A percentile compares a stretch with the other conserved stretches of the same genome.
Conservation (phyloP, 2,113 vertebrate species). For the Picathartes gymnocephalus region DNA sequence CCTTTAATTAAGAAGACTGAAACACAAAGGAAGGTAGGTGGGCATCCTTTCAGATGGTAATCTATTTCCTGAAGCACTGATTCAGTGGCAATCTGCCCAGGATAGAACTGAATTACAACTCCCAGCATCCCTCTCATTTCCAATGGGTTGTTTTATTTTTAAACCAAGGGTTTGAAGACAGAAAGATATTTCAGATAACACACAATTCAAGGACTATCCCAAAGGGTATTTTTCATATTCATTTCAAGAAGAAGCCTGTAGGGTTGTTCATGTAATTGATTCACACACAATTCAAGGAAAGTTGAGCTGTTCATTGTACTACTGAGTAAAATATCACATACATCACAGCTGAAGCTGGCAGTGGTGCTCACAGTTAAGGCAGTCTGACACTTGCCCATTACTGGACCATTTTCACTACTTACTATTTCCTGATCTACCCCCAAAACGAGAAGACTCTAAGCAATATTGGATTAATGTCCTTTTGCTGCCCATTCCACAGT, state of each 20-base stretch:
- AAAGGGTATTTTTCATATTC: background rate
- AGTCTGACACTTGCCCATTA: background rate
- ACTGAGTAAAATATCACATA: background rate
- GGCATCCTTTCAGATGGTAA: background rate
- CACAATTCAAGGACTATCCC: background rate
- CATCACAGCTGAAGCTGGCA: background rate
- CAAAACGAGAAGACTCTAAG: background rate
- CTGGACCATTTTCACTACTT: background rate
- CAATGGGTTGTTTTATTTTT: slow-evolving; percentile 22
- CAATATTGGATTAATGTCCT: background rate
- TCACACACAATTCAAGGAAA: background rate
- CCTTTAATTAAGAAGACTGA: slow-evolving; percentile 21
- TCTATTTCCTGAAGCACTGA: slow-evolving; percentile 19
- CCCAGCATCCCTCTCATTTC: background rate
- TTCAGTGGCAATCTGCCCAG: slow-evolving; percentile 40
- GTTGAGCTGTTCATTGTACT: background rate
- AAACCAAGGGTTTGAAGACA: slow-evolving; percentile 3
- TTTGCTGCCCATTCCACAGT: background rate
- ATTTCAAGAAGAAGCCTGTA: background rate
- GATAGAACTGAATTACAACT: slow-evolving; percentile 20
- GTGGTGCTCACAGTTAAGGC: background rate
- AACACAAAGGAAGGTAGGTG: slow-evolving; percentile 16
- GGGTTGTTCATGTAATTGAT: background rate
- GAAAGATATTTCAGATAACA: background rate
- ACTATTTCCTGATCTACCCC: background rate